Evolutionary conservation across 2,888 invertebrate genomes (phyloP), one percentile per base, ranked within the genome.

Genomic region (Drosophila eohydei): DNA sequence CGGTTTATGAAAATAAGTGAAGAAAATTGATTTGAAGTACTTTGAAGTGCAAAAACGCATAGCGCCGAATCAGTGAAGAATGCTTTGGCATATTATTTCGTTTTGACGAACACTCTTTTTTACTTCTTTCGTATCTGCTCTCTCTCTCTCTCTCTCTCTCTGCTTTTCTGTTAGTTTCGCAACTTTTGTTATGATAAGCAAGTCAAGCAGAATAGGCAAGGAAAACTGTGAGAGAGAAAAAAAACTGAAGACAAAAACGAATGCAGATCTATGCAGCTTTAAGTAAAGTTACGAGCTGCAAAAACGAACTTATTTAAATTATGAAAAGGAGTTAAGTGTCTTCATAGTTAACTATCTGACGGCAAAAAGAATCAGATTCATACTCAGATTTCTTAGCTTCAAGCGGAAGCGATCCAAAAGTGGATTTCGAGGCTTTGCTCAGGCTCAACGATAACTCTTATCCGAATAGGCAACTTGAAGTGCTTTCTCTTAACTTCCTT

Each of bases 21-120:
- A 78, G 89, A 86, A 88, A 89, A 90, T 90, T 90, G 90, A 90
- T 90, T 89, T 89, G 80, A 87, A 86, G 89, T 78, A 89, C 88
- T 88, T 90, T 85, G 87, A 87, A 90, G 89, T 87, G 81, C 89
- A 89, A 78, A 84, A 81, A 81, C 79, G 84, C 87, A 85, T 90
- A 90, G 88, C 87, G 70, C 84, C 76, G 82, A 84, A 87, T 89
- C 89, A 87, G 69, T 84, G 88, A 89, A 84, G 88, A 84, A 84
- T 89, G 84, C 84, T 81, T 84, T 89, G 88, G 74, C 88, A 84
- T 84, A 87, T 84, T 84, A 84, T 89, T 83, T 84, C 73, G 79
- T 88, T 80, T 84, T 73, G 66, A 66, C 80, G 60, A 46, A 77
- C 65, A 54, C 52, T 63, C 55, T 64, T 54, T 58, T 30, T 43